Evolutionary conservation across 53 echinoderm and acorn worm species (phyloP).

Genomic region (Paracentrotus lividus): DNA sequence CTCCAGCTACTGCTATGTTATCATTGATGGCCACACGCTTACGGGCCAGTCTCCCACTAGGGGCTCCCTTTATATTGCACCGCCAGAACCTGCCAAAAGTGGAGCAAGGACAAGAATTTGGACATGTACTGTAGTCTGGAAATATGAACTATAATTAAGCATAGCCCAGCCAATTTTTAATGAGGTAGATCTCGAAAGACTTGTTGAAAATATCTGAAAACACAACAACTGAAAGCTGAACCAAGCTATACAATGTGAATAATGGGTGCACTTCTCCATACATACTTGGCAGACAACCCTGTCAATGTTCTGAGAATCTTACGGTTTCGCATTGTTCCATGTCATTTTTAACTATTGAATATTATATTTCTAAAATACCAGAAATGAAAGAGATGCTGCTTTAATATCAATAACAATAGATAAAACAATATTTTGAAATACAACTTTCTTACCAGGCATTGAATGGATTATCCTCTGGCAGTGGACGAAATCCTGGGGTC

Average conservation of each 20-base stretch:
- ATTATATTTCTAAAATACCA: background rate
- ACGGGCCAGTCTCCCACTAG: constrained; percentile 65
- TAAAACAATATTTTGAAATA: background rate
- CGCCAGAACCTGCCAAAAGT: constrained; percentile 71
- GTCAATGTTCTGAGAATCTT: background rate
- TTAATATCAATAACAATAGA: background rate
- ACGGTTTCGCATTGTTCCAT: background rate
- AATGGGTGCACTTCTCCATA: too few species aligned
- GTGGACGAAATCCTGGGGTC: constrained; percentile 81
- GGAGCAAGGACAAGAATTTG: background rate
- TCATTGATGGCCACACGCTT: constrained; percentile 76
- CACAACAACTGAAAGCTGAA: background rate
- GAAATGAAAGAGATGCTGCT: too few species aligned
- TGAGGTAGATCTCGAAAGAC: too few species aligned
- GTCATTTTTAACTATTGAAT: background rate
- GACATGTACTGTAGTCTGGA: constrained; percentile 44
- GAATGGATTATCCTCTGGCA: constrained; percentile 78
- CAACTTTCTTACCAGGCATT: constrained; percentile 80
- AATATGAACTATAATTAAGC: background rate
- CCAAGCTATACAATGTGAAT: background rate
- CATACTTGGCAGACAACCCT: too few species aligned
- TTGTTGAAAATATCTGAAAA: background rate
- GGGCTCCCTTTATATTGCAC: constrained; percentile 69
- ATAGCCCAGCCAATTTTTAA: background rate
- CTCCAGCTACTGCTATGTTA: constrained; percentile 72